Evolutionary conservation across 2,797 vertebrate genomes (phyloP), one percentile per base, ranked within the genome.

Genomic region (Lepidocolaptes lacrymiger): DNA sequence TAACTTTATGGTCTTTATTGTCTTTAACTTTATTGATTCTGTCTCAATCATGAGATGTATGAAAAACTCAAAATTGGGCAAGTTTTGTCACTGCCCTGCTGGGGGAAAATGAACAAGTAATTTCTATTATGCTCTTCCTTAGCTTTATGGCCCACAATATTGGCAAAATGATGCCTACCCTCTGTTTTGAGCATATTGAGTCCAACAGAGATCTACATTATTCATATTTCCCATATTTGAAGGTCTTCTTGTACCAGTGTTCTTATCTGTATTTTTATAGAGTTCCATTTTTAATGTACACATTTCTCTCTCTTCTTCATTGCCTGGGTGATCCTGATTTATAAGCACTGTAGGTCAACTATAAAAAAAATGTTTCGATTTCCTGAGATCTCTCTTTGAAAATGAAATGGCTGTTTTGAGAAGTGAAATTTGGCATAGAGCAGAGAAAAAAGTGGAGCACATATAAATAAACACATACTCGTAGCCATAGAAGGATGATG

Each of bases 351-450:
- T 52, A 85, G 84, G 55, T 89, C 58, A 97, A 32, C 66, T 71
- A 85, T 67, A 52, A 67, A 72, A 91, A 48, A 89, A 85, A 69
- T 58, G 3, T 43, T 91, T 54, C 78, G n/a, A 69, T 94, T 90
- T 93, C 43, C 74, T 59, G 63, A 85, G 48, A 76, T 87, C 9
- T 85, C 36, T 78, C 48, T 91, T 84, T 90, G 83, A 94, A 91
- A 96, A 90, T 71, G 34, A 76, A 91, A 76, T 56, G 19, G 12
- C n/a, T 85, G 39, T 48, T 88, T 72, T 91, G 58, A 85, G 51
- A 21, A 76, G 52, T 58, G 78, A 93, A 86, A 75, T 32, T 49
- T 89, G 66, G 32, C 39, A 75, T 24, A 75, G 8, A 82, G 30
- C 7, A 76, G 43, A 80, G 37, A 78, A 91, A 83, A 88, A 91